These are phyloP conservation scores for Lasioglossum baleicum DNA, from an alignment of 1,140 invertebrate species.

Conservation along the genomic window DNA sequence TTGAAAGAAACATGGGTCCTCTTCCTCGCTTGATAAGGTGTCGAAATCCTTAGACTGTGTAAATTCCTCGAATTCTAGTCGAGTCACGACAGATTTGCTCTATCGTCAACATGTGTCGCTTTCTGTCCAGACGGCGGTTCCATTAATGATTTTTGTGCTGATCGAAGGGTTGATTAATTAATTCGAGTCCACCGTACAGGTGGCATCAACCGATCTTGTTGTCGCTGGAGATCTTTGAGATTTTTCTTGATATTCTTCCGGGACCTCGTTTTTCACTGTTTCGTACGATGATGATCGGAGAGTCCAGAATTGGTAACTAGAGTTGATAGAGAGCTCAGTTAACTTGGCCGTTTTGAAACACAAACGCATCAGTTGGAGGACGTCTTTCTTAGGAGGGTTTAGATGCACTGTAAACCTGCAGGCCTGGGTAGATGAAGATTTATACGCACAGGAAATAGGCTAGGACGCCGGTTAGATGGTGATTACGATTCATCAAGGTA, in stretches of 20 bases:
- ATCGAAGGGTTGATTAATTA: too few species aligned
- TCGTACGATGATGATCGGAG: too few species aligned
- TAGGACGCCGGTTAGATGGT: slow-evolving; percentile 58
- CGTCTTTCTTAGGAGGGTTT: slow-evolving; percentile 14
- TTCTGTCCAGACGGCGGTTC: neutral
- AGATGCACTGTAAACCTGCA: slow-evolving; percentile 40
- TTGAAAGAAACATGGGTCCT: slow-evolving; percentile 3
- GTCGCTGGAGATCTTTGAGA: too few species aligned
- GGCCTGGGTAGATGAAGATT: slow-evolving; percentile 54
- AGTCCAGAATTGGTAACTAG: too few species aligned
- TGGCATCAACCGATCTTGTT: too few species aligned
- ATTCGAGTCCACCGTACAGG: too few species aligned
- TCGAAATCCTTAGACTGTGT: neutral
- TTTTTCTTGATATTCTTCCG: too few species aligned
- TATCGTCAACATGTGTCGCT: neutral
- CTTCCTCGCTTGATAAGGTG: too few species aligned
- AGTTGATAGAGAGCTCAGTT: neutral
- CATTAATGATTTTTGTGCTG: neutral
- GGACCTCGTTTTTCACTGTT: too few species aligned
- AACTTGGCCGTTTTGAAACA: slow-evolving; percentile 1
- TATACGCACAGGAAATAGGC: slow-evolving; percentile 73
- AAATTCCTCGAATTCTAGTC: neutral
- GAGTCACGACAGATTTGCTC: neutral
- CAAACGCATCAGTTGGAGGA: slow-evolving; percentile 23
- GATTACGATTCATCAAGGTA: slow-evolving; percentile 69